Base-by-base conservation (phyloP, 2,113 vertebrate species). In the Geococcyx californianus region DNA sequence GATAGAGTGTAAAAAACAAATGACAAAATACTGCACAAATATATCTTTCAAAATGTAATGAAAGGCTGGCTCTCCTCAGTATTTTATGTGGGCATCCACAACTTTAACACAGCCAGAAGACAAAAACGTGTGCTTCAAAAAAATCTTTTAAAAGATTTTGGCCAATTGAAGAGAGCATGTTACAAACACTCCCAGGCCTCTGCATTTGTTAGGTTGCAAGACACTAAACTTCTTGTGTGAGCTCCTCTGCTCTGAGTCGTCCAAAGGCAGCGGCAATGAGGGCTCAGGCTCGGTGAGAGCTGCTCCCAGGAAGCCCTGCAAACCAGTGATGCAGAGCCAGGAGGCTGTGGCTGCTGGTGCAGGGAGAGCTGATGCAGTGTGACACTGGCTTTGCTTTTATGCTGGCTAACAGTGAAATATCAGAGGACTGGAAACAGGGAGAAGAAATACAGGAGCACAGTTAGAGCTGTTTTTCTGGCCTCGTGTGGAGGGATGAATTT, bases 141-240 rank as follows among this genome's bases (percentile, higher is more conserved):
- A 33, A 7, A 5, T 24, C 66, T 58, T 45, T 3, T 23, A 63
- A 47, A 51, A 51, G 6, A 13, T n/a, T 88, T 68, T 58, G 1
- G 20, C 49, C 49, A 23, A 42, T n/a, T 47, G 9, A 33, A 51
- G 29, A 38, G 17, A 45, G 10, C 0, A 1, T 1, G 0, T 31
- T n/a, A 36, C 0, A 1, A 74, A 54, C 8, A n/a, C 13, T 47
- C 16, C 20, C 23, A 13, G 3, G 11, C 7, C 29, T 79, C 44
- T 83, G 11, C 49, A 21, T 42, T 82, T 63, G 11, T 75, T 59
- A 45, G 18, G 18, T 9, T 1, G 16, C 44, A 90, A 74, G 21
- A 31, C 18, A 17, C 8, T 11, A n/a, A 80, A 44, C 10, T 49
- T 44, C n/a, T 49, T 9, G 14, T 13, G 34, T 36, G 33, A 40